Evolutionary conservation across 2,113 vertebrate genomes (phyloP), one percentile per base, ranked within the genome.

Genomic region (Aegithalos caudatus): DNA sequence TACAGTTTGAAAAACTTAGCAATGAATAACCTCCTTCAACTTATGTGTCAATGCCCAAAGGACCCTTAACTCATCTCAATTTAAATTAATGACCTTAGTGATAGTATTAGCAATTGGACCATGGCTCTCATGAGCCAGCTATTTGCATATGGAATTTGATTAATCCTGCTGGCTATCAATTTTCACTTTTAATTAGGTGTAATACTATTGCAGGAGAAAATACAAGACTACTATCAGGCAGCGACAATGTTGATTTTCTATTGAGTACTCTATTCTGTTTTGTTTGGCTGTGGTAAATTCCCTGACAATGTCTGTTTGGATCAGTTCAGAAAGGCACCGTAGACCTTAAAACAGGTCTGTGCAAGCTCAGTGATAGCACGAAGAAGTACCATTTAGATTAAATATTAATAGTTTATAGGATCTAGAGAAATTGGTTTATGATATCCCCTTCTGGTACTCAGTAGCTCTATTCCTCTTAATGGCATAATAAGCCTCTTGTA

Each of bases 31-130:
- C 80, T 96, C 77, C 66, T 95, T 96, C 74, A 88, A 67, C 78
- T 93, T 91, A 86, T 54, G 74, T 95, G 88, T 94, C 90, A 97
- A 92, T 95, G 71, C 92, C 91, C 95, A 90, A 90, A 95, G 91
- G 96, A 92, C 81, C 95, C 74, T 83, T 95, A 94, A 95, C 94
- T 96, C 92, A 96, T 96, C 96, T 97, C 92, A 79, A 28, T 96
- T 97, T 96, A 97, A 97, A 97, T 97, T 97, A 97, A 96, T 93
- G 95, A 96, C 95, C 91, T 97, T 90, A 91, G 48, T 93, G 91
- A 95, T 95, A 89, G 78, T 72, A 88, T 48, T 92, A 93, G 94
- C 90, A 96, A 96, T 95, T 96, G 96, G 94, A 97, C 95, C 88
- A 96, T 56, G 61, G 51, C 82, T 96, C 95, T 96, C 94, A 86